A percentile compares a stretch with the other conserved stretches of the same genome.
phyloP scores from a whole-genome alignment of 2,113 vertebrate species.

The Phaetusa simplex region DNA sequence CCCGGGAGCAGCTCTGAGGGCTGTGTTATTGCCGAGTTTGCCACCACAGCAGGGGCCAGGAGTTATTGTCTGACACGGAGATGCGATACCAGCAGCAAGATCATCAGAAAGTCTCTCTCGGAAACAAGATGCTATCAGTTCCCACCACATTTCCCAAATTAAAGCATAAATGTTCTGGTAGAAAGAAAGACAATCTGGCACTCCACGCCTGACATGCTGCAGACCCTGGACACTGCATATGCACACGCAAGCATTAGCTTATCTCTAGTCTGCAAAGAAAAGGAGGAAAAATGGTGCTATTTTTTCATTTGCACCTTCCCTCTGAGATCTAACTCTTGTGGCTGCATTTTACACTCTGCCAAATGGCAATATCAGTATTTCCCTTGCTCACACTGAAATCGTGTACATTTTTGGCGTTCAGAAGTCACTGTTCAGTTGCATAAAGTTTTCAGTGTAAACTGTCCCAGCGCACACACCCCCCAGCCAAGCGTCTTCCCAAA shows the following conservation, averaged over 20 bases:
- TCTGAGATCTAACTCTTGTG: not conserved
- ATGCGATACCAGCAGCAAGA: not conserved
- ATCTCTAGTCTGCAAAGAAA: not conserved
- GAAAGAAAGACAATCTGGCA: constrained; percentile 12
- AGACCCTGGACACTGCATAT: not conserved
- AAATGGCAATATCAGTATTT: not conserved
- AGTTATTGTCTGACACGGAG: not conserved
- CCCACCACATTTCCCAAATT: not conserved
- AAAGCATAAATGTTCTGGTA: not conserved
- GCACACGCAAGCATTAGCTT: not conserved
- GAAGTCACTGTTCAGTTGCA: not conserved
- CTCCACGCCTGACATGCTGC: not conserved
- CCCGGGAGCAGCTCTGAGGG: rapidly evolving
- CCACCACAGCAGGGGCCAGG: not conserved
- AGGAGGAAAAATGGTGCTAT: not conserved
- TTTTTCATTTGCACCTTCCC: constrained; percentile 8
- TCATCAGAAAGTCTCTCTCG: not conserved
- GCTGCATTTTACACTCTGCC: not conserved
- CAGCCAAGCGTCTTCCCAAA: not conserved
- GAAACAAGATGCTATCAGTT: not conserved
- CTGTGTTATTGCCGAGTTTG: not conserved
- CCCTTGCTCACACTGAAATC: not conserved
- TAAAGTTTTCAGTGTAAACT: not conserved
- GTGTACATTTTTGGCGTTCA: not conserved
- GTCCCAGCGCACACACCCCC: not conserved